Evolutionary conservation across 2,113 vertebrate genomes (phyloP).

Genomic region (Castor canadensis): DNA sequence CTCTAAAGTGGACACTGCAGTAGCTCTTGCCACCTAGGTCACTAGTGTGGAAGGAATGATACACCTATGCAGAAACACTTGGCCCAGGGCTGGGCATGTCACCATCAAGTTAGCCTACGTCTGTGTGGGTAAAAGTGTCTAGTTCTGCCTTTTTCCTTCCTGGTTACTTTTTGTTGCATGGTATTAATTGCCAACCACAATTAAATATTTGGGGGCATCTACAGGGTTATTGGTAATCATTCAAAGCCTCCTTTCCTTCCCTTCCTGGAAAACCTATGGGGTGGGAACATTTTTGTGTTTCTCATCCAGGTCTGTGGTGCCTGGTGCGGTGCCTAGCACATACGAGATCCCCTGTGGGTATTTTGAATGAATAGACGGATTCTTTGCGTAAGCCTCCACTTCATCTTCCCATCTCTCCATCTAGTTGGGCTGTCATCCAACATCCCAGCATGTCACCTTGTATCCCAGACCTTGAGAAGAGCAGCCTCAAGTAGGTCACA

Average conservation of each 20-base stretch:
- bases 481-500: not conserved
- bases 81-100: not conserved
- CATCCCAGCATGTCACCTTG: not conserved
- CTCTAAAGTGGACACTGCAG: too few species aligned
- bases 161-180: not conserved
- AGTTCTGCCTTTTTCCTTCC: not conserved
- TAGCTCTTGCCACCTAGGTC: not conserved
- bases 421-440: not conserved
- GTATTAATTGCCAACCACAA: too few species aligned
- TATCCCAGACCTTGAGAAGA: accelerated
- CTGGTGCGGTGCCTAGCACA: not conserved
- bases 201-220: not conserved
- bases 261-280: not conserved
- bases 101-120: too few species aligned
- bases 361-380: not conserved
- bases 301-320: not conserved
- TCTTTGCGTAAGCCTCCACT: accelerated
- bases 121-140: not conserved
- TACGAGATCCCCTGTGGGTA: not conserved
- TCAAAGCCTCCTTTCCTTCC: accelerated
- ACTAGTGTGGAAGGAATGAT: accelerated
- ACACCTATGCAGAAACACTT: accelerated
- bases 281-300: not conserved
- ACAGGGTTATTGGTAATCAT: not conserved
- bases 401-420: accelerated